Conservation (phyloP, 2,113 vertebrate species). For the Indicator maculatus region DNA sequence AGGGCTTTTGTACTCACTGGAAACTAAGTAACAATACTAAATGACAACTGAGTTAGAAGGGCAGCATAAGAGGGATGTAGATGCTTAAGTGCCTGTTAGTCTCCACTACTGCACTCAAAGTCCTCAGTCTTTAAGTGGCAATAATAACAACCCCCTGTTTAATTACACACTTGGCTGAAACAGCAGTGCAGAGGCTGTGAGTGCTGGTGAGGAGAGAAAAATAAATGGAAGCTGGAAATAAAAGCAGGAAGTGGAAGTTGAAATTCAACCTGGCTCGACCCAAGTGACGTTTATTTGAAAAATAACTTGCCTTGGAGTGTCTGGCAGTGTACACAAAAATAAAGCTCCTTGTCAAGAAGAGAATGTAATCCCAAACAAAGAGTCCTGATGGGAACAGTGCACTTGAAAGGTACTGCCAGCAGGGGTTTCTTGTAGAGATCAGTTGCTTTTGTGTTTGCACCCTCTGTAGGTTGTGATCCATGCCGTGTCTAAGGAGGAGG, state of each 20-base stretch:
- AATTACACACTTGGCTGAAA: background rate
- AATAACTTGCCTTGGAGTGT: background rate
- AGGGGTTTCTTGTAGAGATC: background rate
- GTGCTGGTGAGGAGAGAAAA: background rate
- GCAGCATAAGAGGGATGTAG: accelerated
- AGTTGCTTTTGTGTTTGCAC: background rate
- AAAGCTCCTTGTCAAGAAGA: background rate
- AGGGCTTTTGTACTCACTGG: background rate
- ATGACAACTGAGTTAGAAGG: background rate
- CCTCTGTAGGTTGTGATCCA: accelerated
- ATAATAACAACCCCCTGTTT: accelerated
- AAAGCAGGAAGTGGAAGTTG: background rate
- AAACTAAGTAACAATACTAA: background rate
- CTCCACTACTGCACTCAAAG: background rate
- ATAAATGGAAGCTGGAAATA: slow-evolving; percentile 20
- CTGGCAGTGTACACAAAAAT: background rate
- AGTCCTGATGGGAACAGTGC: background rate
- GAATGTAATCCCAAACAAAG: background rate
- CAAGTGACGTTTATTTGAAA: background rate
- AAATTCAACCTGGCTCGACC: background rate
- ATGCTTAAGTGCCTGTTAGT: background rate
- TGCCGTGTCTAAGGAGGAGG: background rate
- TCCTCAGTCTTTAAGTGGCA: background rate
- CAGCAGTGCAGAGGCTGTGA: background rate
- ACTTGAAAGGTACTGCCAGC: background rate